Percentiles rank a stretch among this genome's conserved stretches.
phyloP scores from a whole-genome alignment of 2,113 vertebrate species.

The Cavia porcellus region DNA sequence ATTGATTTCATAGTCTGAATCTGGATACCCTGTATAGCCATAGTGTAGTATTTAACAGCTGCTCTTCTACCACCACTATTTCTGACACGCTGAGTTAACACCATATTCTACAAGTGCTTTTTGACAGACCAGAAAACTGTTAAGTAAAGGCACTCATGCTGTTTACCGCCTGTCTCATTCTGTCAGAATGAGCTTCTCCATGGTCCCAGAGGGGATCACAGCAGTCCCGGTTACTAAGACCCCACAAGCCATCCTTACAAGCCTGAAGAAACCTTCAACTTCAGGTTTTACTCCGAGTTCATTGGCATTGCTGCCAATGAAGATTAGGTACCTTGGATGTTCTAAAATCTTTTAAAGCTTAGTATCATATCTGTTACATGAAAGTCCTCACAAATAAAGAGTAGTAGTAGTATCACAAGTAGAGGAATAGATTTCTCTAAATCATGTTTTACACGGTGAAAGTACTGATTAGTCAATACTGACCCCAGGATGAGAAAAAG shows the following conservation, averaged over 20 bases:
- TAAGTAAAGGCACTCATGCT: background rate
- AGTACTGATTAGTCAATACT: background rate
- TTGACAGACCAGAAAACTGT: background rate
- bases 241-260: background rate
- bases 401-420: background rate
- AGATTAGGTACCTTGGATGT: background rate
- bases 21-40: background rate
- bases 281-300: constrained; percentile 38
- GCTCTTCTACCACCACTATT: background rate
- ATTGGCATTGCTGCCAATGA: constrained; percentile 35
- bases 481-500: constrained; percentile 25
- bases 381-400: constrained; percentile 26
- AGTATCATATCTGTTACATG: constrained; percentile 32
- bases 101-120: background rate
- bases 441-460: background rate
- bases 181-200: background rate
- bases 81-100: constrained; percentile 34
- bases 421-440: constrained; percentile 8
- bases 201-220: background rate
- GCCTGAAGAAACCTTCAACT: background rate
- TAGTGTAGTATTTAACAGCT: background rate
- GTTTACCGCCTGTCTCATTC: background rate
- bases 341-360: background rate
- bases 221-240: background rate
- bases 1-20: constrained; percentile 12